Evolutionary conservation across 2,797 vertebrate species (phyloP).

Genomic region (Acanthurus lineatus): DNA sequence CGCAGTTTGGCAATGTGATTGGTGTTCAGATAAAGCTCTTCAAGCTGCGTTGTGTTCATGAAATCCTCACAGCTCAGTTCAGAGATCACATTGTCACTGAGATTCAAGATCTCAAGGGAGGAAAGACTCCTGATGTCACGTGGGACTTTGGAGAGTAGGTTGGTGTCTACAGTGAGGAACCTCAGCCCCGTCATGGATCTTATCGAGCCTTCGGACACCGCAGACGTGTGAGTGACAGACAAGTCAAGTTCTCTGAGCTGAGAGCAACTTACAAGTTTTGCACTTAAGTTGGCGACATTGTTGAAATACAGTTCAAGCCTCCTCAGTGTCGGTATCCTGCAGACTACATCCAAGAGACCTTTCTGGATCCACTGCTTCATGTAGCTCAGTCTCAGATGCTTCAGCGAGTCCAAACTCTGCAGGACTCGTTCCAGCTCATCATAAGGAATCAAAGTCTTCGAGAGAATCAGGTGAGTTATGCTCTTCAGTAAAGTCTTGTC

Average conservation of each 20-base stretch:
- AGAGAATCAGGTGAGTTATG: no score
- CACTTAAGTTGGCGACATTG: neutral
- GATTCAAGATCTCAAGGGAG: constrained; percentile 14
- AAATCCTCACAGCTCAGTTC: constrained; percentile 31
- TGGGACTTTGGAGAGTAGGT: constrained; percentile 14
- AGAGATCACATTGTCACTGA: constrained; percentile 5
- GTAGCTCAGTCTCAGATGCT: constrained; percentile 4
- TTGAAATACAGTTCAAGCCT: constrained; percentile 21
- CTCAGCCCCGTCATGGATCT: constrained; percentile 6
- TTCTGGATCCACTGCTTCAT: accelerated
- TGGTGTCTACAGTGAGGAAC: neutral
- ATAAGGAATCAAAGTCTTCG: accelerated
- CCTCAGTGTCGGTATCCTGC: constrained; percentile 9
- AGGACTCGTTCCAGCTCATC: neutral
- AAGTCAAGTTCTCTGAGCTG: constrained; percentile 29
- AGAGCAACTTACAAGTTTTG: constrained; percentile 19
- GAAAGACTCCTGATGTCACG: constrained; percentile 24
- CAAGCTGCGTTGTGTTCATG: neutral
- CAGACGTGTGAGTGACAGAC: accelerated
- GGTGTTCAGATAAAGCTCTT: constrained; percentile 8
- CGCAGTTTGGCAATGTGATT: neutral
- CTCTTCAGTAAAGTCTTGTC: constrained; percentile 6
- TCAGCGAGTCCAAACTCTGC: constrained; percentile 26
- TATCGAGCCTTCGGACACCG: constrained; percentile 17
- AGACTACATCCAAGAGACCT: constrained; percentile 26